Base-by-base conservation (phyloP, 2,797 vertebrate species). In the Macrochelys suwanniensis region DNA sequence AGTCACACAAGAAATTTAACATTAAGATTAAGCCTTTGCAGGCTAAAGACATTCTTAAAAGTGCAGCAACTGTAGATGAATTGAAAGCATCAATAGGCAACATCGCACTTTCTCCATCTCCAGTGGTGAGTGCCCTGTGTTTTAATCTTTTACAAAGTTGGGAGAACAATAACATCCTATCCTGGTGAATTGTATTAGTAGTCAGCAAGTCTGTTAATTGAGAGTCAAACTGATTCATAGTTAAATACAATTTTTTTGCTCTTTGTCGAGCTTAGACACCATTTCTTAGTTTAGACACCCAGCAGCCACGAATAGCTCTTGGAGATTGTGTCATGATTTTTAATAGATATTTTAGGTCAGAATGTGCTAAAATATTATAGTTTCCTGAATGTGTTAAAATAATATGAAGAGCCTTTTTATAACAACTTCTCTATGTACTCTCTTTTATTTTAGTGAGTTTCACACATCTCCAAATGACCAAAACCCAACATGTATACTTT, bases 11-110 rank as follows among this genome's bases (percentile, higher is more conserved):
- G 98, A 99, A 99, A 94, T 99, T 99, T 98, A 99, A 99, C 97
- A 99, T 99, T 85, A 99, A 99, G 98, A 99, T 99, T 98, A 99
- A 99, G 91, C 99, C 99, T 1, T 97, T 99, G 97, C 98, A 98
- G 80, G 98, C 98, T 26, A 98, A 99, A 80, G 99, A 99, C 88
- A 98, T 98, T 31, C 98, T 98, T 93, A 99, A 98, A 97, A 99
- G 98, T 11, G 97, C 98, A 2, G 99, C 99, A 3, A 99, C 99
- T 0, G 99, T 99, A 97, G 99, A 99, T 19, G 99, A 99, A 97
- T 98, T 99, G 76, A 99, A 99, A 96, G 99, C 99, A 0, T 99
- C 99, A 0, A 97, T 99, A 49, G 99, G 99, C 93, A 99, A 99
- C 96, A 98, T 99, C 47, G 99, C 99, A 0, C 99, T 99, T 37